Evolutionary conservation across 2,888 invertebrate species (phyloP).

Genomic region (Tenthredo notha): DNA sequence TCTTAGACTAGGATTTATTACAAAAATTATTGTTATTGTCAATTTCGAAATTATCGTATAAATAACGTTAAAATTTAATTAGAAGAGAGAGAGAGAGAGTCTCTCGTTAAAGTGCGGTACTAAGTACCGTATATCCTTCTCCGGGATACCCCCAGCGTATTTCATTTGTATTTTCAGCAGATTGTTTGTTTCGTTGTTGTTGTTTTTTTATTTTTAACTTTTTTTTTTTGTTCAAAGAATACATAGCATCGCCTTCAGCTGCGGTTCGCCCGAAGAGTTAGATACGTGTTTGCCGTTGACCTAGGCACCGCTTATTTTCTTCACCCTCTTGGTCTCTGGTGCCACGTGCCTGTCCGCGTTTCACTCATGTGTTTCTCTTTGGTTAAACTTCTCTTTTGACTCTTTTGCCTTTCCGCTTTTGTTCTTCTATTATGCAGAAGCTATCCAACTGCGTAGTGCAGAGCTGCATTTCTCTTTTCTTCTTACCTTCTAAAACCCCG

Average conservation of each 20-base stretch:
- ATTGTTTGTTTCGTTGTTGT: not conserved
- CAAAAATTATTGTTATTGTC: not conserved
- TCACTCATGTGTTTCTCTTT: conserved; percentile 20
- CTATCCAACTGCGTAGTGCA: conserved; percentile 45
- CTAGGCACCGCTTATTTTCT: conserved; percentile 47
- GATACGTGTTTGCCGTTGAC: conserved; percentile 32
- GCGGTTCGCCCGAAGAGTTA: not conserved
- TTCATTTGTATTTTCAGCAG: conserved; percentile 21
- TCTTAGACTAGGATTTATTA: not conserved
- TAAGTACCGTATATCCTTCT: not conserved
- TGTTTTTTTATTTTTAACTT: not conserved
- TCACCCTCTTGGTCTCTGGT: conserved; percentile 19
- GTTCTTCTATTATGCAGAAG: not conserved
- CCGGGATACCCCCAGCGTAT: not conserved
- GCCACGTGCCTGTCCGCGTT: conserved; percentile 27
- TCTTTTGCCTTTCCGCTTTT: not conserved
- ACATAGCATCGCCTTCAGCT: conserved; percentile 6
- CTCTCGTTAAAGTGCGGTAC: not conserved
- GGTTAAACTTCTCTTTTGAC: conserved; percentile 13
- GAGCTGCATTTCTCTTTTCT: not conserved
- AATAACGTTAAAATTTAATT: not conserved
- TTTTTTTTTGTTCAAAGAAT: not conserved
- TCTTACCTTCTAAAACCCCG: not conserved
- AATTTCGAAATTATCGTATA: not conserved
- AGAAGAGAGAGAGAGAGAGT: not conserved